Percentiles rank a stretch among this genome's conserved stretches.
Evolutionary conservation across 2,888 invertebrate genomes (phyloP).

Genomic region (Eupelmus urozonus): DNA sequence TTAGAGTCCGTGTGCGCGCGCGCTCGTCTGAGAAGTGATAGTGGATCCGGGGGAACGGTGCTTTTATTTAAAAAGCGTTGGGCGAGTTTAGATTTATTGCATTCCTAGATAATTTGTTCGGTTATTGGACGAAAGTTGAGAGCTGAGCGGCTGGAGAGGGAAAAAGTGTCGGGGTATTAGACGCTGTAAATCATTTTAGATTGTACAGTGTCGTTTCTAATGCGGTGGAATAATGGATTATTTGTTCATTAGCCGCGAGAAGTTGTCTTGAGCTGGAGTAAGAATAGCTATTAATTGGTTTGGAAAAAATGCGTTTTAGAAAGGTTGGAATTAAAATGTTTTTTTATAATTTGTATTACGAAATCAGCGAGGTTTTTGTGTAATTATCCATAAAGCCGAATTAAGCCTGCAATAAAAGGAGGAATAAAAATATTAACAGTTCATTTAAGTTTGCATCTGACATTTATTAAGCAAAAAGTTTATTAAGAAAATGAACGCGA

Average conservation of each 20-base stretch:
- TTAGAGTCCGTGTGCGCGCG: background rate
- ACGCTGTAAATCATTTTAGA: constrained; percentile 34
- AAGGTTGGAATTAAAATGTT: too few relatives aligned
- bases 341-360: too few relatives aligned
- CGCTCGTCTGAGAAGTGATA: background rate
- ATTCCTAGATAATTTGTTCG: constrained; percentile 42
- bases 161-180: constrained; percentile 30
- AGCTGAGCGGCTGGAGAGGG: background rate
- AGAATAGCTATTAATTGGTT: too few relatives aligned
- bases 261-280: too few relatives aligned
- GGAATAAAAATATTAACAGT: too few relatives aligned
- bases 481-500: too few relatives aligned
- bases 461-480: too few relatives aligned
- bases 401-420: too few relatives aligned
- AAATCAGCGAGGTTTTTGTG: too few relatives aligned
- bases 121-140: constrained; percentile 17
- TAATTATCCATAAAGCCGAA: too few relatives aligned
- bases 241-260: constrained; percentile 33
- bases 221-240: constrained; percentile 1
- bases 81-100: constrained; percentile 43
- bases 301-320: too few relatives aligned
- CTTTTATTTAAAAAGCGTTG: constrained; percentile 42
- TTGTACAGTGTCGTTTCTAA: background rate
- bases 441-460: too few relatives aligned
- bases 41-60: background rate